phyloP scores from a whole-genome alignment of 2,797 vertebrate genomes.

The Propithecus deckenii region DNA sequence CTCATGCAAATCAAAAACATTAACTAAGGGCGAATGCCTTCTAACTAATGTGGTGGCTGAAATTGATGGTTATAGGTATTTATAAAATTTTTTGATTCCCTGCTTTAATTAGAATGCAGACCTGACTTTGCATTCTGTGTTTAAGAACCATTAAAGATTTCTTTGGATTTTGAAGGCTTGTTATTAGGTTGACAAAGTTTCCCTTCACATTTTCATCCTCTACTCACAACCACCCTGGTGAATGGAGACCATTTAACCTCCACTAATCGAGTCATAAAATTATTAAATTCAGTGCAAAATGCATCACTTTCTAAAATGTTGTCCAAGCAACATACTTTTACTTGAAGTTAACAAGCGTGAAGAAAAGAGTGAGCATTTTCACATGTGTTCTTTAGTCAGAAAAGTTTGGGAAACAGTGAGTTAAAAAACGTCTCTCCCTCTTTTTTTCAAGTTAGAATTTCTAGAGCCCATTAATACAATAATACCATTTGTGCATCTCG shows the following conservation, averaged over 20 bases:
- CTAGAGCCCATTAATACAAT: fast-evolving
- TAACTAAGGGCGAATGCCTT: background rate
- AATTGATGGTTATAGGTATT: background rate
- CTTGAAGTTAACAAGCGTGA: background rate
- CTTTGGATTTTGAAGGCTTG: background rate
- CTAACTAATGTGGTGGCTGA: background rate
- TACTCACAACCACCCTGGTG: background rate
- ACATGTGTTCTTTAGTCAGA: background rate
- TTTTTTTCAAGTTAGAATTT: background rate
- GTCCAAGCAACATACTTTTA: background rate
- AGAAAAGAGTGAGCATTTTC: background rate
- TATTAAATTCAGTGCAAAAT: background rate
- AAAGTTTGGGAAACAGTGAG: background rate
- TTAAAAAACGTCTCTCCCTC: background rate
- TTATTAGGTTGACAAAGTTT: too few species aligned
- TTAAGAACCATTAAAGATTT: background rate
- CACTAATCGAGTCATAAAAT: background rate
- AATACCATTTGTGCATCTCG: background rate
- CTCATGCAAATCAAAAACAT: background rate
- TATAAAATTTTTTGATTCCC: background rate
- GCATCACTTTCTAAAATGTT: background rate
- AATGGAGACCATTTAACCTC: background rate
- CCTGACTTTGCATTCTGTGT: background rate
- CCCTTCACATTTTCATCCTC: background rate
- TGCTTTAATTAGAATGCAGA: background rate